Evolutionary conservation across 2,888 invertebrate species (phyloP), one percentile per base, ranked within the genome.

Genomic region (Cepaea hortensis): DNA sequence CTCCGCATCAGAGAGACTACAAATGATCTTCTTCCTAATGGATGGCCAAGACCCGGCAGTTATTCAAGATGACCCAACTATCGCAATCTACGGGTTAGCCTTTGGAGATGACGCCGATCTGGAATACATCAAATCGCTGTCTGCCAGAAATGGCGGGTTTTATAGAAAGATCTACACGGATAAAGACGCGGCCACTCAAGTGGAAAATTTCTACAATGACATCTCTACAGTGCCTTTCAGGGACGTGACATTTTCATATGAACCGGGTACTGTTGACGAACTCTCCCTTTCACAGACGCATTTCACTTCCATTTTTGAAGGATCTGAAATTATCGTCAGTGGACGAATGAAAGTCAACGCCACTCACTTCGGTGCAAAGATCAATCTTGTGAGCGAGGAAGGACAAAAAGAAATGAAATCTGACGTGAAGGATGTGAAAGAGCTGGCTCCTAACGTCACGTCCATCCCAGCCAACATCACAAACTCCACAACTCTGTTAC

Each of bases 61-160:
- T 61, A 80, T 70, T 1, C 75, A 75, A 50, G 91, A 91, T 75
- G 93, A 94, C 81, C 94, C 95, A 4, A 95, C 95, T 0, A 92
- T 92, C 46, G 90, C 92, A 7, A 96, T 97, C 87, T 97, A 96
- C 93, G 96, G 96, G 2, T 95, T 97, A 65, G 96, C 96, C 35
- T 97, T 97, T 92, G 97, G 97, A 0, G 95, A 96, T 88, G 96
- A 96, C 86, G 96, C 96, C 0, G 96, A 97, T 93, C 96, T 96
- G 90, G 94, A 95, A 35, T 96, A 97, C 93, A 94, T 97, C 35
- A 96, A 96, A 91, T 96, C 96, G 92, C 92, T 97, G 75, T 96
- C 96, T 0, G 94, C 96, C n/a, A 95, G 96, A 85, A 97, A 96
- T 94, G 95, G 95, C 73, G 97, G 96, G 7, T 96, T 96, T 94